Evolutionary conservation across 2,113 vertebrate genomes (phyloP).

Genomic region (Hippocampus guttulatus): DNA sequence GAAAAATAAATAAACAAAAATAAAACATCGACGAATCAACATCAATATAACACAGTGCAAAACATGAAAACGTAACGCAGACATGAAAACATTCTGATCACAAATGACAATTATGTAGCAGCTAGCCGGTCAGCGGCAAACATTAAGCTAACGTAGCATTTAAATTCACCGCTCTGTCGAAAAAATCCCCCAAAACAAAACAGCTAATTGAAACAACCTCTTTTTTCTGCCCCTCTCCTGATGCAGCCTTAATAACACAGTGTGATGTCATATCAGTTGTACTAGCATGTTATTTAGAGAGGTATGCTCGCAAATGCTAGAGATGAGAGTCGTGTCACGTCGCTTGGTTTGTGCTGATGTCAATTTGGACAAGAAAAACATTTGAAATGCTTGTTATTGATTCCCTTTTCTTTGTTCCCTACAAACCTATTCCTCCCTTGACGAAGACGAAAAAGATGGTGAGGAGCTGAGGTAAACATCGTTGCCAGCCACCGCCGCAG

Average conservation of each 20-base stretch:
- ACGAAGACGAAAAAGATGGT: background rate
- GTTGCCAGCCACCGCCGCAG: background rate
- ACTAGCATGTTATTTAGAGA: background rate
- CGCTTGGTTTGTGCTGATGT: background rate
- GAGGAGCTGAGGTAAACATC: background rate
- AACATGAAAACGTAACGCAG: background rate
- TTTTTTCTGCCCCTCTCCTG: background rate
- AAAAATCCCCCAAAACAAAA: background rate
- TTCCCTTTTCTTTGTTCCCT: background rate
- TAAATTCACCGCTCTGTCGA: background rate
- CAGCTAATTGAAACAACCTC: background rate
- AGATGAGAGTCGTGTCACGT: too few species aligned
- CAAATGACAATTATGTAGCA: background rate
- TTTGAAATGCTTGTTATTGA: background rate
- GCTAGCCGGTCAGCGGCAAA: too few species aligned
- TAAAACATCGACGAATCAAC: background rate
- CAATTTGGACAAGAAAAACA: background rate
- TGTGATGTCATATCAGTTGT: too few species aligned
- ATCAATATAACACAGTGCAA: background rate
- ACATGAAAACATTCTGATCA: background rate
- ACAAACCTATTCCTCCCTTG: too few species aligned
- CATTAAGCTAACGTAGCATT: background rate
- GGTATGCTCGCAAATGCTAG: too few species aligned
- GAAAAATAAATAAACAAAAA: background rate
- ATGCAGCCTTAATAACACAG: too few species aligned